phyloP scores from a whole-genome alignment of 2,888 invertebrate species.

The Melinopterus prodromus region DNA sequence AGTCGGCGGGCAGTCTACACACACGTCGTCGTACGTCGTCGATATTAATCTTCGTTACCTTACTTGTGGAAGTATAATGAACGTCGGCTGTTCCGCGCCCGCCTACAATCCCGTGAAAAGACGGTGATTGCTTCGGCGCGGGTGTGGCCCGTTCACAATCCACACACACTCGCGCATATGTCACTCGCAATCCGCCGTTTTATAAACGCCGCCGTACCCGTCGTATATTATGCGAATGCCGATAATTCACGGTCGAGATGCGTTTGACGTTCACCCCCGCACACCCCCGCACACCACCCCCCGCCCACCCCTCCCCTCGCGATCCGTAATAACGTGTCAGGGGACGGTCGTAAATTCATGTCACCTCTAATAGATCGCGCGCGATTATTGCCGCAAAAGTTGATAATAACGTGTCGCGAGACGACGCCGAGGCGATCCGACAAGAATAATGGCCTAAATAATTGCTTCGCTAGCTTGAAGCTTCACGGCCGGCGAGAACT shows the following conservation, averaged over 20 bases:
- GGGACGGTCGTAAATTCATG: neutral
- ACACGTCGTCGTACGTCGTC: slow-evolving; percentile 30
- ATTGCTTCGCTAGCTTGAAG: neutral
- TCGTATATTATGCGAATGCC: slow-evolving; percentile 30
- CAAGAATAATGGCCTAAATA: neutral
- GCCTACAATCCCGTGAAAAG: slow-evolving; percentile 47
- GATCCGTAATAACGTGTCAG: slow-evolving; percentile 11
- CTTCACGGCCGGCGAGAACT: neutral
- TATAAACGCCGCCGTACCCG: slow-evolving; percentile 35
- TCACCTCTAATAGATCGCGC: slow-evolving; percentile 9
- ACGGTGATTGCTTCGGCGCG: slow-evolving; percentile 42
- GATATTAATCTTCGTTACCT: slow-evolving; percentile 54
- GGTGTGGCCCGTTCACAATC: slow-evolving; percentile 44
- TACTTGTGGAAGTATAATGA: slow-evolving; percentile 52
- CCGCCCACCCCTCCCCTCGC: neutral
- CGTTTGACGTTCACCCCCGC: neutral
- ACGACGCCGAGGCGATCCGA: neutral
- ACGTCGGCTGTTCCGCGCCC: slow-evolving; percentile 45
- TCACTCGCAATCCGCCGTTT: slow-evolving; percentile 37
- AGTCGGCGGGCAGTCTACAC: neutral
- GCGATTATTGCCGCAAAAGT: neutral
- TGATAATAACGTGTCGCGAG: slow-evolving; percentile 4
- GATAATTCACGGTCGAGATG: slow-evolving; percentile 26
- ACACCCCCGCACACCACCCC: neutral
- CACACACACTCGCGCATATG: slow-evolving; percentile 34